Evolutionary conservation across 2,888 invertebrate species (phyloP), one percentile per base, ranked within the genome.

Genomic region (Ennomos fuscantarius): DNA sequence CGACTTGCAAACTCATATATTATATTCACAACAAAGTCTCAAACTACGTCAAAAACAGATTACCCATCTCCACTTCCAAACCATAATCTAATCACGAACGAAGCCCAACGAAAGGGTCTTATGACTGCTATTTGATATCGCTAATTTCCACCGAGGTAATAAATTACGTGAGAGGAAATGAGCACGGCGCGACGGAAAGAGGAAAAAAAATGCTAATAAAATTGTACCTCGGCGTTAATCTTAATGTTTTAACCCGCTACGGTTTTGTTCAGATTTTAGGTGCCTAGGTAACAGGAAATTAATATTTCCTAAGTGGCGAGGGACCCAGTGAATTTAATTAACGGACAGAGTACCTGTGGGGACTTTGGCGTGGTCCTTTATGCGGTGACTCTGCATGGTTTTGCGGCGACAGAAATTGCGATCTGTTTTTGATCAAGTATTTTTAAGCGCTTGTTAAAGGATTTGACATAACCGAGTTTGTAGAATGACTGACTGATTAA

Each of bases 181-280:
- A 89, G 86, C 82, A 82, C 79, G 77, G 77, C 80, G 76, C 81
- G 70, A 81, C 82, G 87, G 84, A 82, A 87, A 81, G 80, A 82
- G 84, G 86, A 84, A 84, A 84, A 89, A 88, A 89, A 89, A 87
- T 87, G 86, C 86, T 87, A 89, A 88, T 89, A 89, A 88, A 89
- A 89, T 86, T 84, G 84, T 87, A 84, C 86, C 83, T 86, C 78
- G 32, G 11, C 32, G 71, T 88, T 88, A 87, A 88, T 89, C 87
- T 86, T 82, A 84, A 83, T 84, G 84, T 82, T 76, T 86, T 82
- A 86, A 85, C 85, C 85, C 84, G 74, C 78, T 76, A 72, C 76
- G 80, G 81, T 81, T 81, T 78, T 79, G 81, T 82, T 80, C 83
- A 81, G 86, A 87, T 87, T 87, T 64, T 46, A 64, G 62, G 49